A percentile compares a stretch with the other conserved stretches of the same genome.
Evolutionary conservation across 2,888 invertebrate genomes (phyloP).

Genomic region (Nymphalis urticae): DNA sequence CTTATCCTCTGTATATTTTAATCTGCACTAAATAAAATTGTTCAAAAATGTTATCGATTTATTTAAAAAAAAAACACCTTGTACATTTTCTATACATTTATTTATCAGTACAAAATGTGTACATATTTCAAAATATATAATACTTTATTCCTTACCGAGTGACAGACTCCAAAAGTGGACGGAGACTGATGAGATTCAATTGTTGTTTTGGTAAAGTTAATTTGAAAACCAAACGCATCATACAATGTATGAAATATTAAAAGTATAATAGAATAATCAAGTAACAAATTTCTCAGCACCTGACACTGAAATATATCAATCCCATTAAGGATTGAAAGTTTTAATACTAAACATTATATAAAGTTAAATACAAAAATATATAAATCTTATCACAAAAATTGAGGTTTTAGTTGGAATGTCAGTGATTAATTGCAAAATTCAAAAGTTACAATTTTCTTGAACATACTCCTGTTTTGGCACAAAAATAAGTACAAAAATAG

Average conservation of each 20-base stretch:
- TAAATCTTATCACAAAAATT: conserved; percentile 41
- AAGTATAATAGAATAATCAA: conserved; percentile 24
- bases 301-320: conserved; percentile 7
- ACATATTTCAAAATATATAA: conserved; percentile 40
- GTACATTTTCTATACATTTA: conserved; percentile 27
- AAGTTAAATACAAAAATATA: conserved; percentile 38
- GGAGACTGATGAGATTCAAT: conserved; percentile 34
- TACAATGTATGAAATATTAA: neutral
- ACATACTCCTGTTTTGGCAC: neutral
- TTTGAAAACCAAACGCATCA: conserved; percentile 18
- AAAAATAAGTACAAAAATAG: neutral
- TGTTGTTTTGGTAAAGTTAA: neutral
- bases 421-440: neutral
- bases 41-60: neutral
- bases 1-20: neutral
- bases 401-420: conserved; percentile 37
- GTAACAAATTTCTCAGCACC: conserved; percentile 22
- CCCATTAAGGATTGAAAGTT: neutral
- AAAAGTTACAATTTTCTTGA: neutral
- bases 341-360: conserved; percentile 20
- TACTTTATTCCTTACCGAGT: conserved; percentile 36
- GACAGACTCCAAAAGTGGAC: conserved; percentile 37
- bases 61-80: neutral
- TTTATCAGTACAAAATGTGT: conserved; percentile 40
- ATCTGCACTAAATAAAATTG: conserved; percentile 6